Evolutionary conservation across 1,140 invertebrate genomes (phyloP), one percentile per base, ranked within the genome.

Genomic region (Drosophila azteca): DNA sequence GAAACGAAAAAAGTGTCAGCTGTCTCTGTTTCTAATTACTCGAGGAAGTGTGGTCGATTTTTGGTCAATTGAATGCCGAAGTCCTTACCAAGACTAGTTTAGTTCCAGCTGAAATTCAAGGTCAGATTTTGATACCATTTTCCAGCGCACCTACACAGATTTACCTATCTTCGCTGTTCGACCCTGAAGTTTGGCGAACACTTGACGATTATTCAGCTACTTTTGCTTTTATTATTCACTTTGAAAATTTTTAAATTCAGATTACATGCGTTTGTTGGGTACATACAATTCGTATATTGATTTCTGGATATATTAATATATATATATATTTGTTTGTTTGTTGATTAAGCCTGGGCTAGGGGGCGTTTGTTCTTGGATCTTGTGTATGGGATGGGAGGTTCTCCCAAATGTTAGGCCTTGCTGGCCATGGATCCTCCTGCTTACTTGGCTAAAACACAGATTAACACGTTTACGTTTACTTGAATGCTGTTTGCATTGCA

Each of bases 391-490:
- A 20, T 13, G 59, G 49, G 59, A 44, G 17, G 49, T 63, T 50
- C 48, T 63, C 60, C 20, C 41, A 61, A 62, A 59, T 39, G 60
- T 62, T 43, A 17, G 52, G 29, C n/a, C 31, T 29, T 4, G 35
- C 35, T 13, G 35, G 55, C 66, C 70, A 60, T 39, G 35, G 78
- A 72, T 72, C 55, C 62, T 54, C 55, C 62, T 54, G 79, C 83
- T 87, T 87, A 87, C 83, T 88, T 89, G 71, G 61, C 83, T 87
- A 87, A 87, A 87, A 87, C 83, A 88, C 82, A 87, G 82, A 88
- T 88, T 87, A 87, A 87, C 83, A 87, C 82, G 67, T 77, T 78
- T 79, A 87, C 82, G 67, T 77, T 78, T 79, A 88, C 81, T 89
- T 77, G 9, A 39, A 74, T 84, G 80, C 67, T 82, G 65, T 82